Percentiles rank a stretch among this genome's conserved stretches.
Conservation (phyloP, 2,797 vertebrate genomes). For the Nasua narica region DNA sequence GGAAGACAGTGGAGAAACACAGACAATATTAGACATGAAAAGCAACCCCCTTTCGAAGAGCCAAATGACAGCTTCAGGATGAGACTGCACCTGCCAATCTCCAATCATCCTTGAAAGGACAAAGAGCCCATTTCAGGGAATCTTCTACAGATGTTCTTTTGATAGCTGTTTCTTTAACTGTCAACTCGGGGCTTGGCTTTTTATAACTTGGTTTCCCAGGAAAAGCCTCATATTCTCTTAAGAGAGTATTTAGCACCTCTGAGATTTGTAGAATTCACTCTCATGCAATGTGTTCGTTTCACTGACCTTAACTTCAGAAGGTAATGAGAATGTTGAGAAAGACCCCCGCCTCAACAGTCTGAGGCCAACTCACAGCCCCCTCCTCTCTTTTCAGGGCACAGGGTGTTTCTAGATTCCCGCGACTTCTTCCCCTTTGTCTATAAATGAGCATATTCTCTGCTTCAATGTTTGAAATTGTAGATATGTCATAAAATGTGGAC, state of each 20-base stretch:
- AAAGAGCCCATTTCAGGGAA: constrained; percentile 19
- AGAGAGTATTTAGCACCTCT: not conserved
- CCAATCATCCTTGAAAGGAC: constrained; percentile 33
- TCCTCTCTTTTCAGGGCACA: not conserved
- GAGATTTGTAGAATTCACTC: not conserved
- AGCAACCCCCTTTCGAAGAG: not conserved
- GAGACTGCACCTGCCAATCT: constrained; percentile 38
- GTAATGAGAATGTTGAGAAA: not conserved
- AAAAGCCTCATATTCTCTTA: constrained; percentile 34
- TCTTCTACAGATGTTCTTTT: constrained; percentile 45
- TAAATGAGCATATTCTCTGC: not conserved
- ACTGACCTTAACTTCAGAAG: not conserved
- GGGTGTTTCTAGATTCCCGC: not conserved
- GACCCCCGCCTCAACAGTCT: not conserved
- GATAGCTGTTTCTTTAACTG: constrained; percentile 32
- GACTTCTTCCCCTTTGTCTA: not conserved
- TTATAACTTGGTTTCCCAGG: constrained; percentile 21
- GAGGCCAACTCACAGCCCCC: not conserved
- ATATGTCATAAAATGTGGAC: not conserved
- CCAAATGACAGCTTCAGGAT: constrained; percentile 36
- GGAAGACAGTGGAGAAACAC: constrained; percentile 6
- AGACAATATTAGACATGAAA: constrained; percentile 21
- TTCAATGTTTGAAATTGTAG: not conserved
- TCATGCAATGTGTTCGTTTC: not conserved
- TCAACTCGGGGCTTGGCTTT: constrained; percentile 2